Conservation (phyloP, 2,113 vertebrate species). For the Cygnus atratus region DNA sequence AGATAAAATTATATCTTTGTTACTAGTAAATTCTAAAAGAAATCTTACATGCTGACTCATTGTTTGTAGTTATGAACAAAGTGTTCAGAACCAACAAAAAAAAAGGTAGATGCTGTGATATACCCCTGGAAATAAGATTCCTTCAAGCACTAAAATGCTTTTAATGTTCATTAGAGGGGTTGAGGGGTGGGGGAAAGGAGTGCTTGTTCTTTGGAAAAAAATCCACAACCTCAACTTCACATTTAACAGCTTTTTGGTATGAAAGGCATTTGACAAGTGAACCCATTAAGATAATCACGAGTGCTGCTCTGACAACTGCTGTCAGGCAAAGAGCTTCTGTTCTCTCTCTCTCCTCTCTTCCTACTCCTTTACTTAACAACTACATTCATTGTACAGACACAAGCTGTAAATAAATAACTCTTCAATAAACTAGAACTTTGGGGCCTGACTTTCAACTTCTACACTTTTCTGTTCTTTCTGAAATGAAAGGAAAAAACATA, state of each 20-base stretch:
- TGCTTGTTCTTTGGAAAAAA: neutral
- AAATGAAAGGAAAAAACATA: neutral
- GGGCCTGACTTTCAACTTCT: neutral
- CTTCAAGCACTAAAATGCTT: constrained; percentile 14
- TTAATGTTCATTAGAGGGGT: neutral
- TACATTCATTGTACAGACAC: neutral
- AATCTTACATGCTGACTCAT: neutral
- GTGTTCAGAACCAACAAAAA: neutral
- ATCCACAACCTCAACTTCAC: neutral
- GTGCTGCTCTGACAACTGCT: constrained; percentile 27
- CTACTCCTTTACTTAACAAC: neutral
- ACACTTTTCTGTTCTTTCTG: neutral
- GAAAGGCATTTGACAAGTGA: constrained; percentile 49
- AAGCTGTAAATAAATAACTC: constrained; percentile 2
- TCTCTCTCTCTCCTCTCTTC: neutral
- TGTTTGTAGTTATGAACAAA: neutral
- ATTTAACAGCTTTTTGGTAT: constrained; percentile 40
- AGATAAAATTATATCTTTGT: neutral
- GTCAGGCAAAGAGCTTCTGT: constrained; percentile 42
- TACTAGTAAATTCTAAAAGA: neutral
- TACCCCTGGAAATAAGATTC: neutral
- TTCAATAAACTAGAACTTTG: neutral
- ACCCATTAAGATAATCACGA: constrained; percentile 45
- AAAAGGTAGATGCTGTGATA: neutral
- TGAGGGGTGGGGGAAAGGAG: neutral